Base-by-base conservation (phyloP, 2,113 vertebrate genomes). In the Paralichthys olivaceus region DNA sequence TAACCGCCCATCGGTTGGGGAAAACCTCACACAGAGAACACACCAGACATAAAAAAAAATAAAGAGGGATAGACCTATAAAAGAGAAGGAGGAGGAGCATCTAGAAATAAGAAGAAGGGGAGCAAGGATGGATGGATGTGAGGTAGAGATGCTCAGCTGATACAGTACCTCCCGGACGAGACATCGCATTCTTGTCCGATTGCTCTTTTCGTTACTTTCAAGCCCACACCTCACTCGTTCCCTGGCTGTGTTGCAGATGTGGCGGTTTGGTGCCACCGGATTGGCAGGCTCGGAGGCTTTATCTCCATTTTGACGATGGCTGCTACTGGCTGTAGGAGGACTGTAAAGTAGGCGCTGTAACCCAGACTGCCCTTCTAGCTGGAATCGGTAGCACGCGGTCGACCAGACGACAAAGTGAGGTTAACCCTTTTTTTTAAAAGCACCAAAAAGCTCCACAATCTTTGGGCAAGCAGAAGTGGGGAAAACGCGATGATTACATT, bases 131-230 rank as follows among this genome's bases (percentile, higher is more conserved):
- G 87, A 86, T 88, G 84, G 89, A 87, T 90, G 93, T 94, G 94
- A 94, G 91, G 93, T 93, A 94, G 94, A 93, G 92, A 94, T 81
- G 91, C 91, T 92, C 82, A 73, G 85, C 88, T 84, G 85, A 87
- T 73, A 83, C 85, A 72, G 85, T 83, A 91, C 81, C 91, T 91
- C 93, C 85, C 62, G 79, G 76, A 79, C 67, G 53, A 87, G 69
- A 74, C 79, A 45, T 69, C 17, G 0, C 43, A 67, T 45, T 79
- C 77, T 75, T 28, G 57, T 4, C 84, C 20, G 37, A 73, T 68
- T 58, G 29, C 73, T 70, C 67, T 69, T 84, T 75, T 64, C 12
- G 22, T 80, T 72, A 68, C 63, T 71, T 75, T 79, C 72, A 57
- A 49, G 73, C 69, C 61, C 75, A 61, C 69, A 70, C 77, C 67